Percentiles rank a stretch among this genome's conserved stretches.
Conservation (phyloP, 2,797 vertebrate species). For the Peromyscus attwateri region DNA sequence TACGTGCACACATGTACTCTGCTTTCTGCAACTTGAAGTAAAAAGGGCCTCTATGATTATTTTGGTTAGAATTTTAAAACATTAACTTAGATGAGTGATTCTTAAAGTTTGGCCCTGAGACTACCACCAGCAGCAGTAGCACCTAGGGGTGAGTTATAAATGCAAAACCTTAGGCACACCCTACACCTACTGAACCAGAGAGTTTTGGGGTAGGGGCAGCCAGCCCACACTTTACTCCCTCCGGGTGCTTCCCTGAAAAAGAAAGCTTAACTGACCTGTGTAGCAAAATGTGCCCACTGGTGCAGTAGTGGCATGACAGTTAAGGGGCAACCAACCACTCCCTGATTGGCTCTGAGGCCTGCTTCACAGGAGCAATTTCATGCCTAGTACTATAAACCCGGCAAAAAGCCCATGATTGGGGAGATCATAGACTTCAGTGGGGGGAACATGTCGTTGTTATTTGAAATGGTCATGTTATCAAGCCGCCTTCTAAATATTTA, state of each 20-base stretch:
- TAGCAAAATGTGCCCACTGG: neutral
- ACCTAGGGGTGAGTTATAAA: neutral
- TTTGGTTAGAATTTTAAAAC: conserved; percentile 33
- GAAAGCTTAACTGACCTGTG: neutral
- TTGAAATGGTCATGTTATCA: neutral
- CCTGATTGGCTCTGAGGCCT: too few species aligned
- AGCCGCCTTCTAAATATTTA: neutral
- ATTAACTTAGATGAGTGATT: neutral
- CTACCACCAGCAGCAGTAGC: neutral
- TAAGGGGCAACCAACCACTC: neutral
- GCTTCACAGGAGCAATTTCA: neutral
- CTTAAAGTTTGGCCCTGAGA: neutral
- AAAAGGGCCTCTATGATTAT: neutral
- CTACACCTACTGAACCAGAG: neutral
- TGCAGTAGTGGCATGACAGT: neutral
- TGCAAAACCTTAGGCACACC: neutral
- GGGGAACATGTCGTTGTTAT: neutral
- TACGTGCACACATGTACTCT: neutral
- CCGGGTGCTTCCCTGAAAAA: neutral
- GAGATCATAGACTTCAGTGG: neutral
- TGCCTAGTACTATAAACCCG: neutral
- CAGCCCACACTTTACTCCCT: neutral
- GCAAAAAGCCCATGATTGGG: neutral
- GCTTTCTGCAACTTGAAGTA: neutral
- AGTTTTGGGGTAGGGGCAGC: neutral